Evolutionary conservation across 2,888 invertebrate genomes (phyloP), one percentile per base, ranked within the genome.

Genomic region (Napeogenes inachia): DNA sequence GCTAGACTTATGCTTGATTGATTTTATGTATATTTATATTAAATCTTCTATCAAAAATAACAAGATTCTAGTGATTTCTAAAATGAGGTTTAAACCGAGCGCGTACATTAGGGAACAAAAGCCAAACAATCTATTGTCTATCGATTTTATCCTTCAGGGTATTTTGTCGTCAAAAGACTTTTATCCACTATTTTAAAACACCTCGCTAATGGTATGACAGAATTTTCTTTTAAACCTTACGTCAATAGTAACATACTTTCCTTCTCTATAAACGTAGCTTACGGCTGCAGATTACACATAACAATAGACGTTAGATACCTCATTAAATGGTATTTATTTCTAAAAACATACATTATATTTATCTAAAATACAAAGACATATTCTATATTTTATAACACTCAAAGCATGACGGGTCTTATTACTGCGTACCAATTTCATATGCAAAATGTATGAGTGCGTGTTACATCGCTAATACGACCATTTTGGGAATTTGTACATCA

Each of bases 71-170:
- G 6, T 30, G 8, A 30, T 30, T 30, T 21, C 6, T 30, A 50
- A 50, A 50, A 50, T 50, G 74, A 75, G 71, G 71, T 62, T 61
- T 77, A 75, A 75, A 80, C 79, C 76, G 3, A 35, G 35, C 1
- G 3, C 12, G 3, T 42, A 10, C 12, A 42, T 12, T 42, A 42
- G 10, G 10, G 80, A 84, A 86, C 84, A 86, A 86, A 86, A 82
- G 82, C 77, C 79, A 84, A 86, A 85, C 85, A 85, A 82, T 84
- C 82, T 80, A 84, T 86, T 87, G 86, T 87, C 82, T 85, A 87
- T 85, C 80, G 87, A 84, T 81, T 85, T 81, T 82, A 79, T 81
- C 81, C 80, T 65, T 70, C 75, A 84, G 84, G 82, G 87, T 80
- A 84, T 82, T 86, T 85, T 83, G 84, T 85, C 79, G 82, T 87